Evolutionary conservation across 2,797 vertebrate genomes (phyloP), one percentile per base, ranked within the genome.

Genomic region (Oryzias dopingdopingensis): DNA sequence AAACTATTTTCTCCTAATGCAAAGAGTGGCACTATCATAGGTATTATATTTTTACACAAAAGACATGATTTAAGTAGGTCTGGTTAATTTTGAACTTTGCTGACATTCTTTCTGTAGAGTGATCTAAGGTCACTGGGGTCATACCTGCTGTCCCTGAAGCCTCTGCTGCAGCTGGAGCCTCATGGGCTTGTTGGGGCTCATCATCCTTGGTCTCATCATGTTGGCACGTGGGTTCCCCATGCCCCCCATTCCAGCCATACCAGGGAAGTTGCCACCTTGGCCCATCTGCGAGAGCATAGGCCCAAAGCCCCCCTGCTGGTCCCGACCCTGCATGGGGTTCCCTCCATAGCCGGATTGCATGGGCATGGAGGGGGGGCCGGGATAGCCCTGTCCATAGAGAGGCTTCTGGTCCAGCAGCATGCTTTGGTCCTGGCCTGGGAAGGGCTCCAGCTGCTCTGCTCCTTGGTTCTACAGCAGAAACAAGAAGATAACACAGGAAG

Each of bases 151-250:
- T 62, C 96, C 95, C 86, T 99, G 97, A 32, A 99, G 92, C 79
- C 96, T 92, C 88, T 98, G 96, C 70, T 98, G 96, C 62, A 99
- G 94, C 84, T 99, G 97, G 74, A 98, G 93, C 51, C 96, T 90
- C 64, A 98, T 94, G 29, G 97, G 97, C 70, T 97, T 98, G 59
- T 93, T 94, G 51, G 94, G 92, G 2, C 75, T 96, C 62, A 93
- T 87, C 90, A 93, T 95, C 53, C 95, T 89, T 54, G 95, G 94
- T 49, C 95, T 93, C 90, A 95, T 92, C 76, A 94, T 77, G 49
- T 59, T 93, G 49, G 93, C 90, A 43, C 96, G 91, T 0, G 95
- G 94, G 71, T 96, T 95, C 44, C 92, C 92, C 84, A 95, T 91
- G 52, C 92, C 93, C 42, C 88, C 93, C 92, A 98, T 95, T 49